Percentiles rank a stretch among this genome's conserved stretches.
These are phyloP conservation scores for Lamproptera curius DNA, from an alignment of 2,888 invertebrate species.

Conservation along the genomic window DNA sequence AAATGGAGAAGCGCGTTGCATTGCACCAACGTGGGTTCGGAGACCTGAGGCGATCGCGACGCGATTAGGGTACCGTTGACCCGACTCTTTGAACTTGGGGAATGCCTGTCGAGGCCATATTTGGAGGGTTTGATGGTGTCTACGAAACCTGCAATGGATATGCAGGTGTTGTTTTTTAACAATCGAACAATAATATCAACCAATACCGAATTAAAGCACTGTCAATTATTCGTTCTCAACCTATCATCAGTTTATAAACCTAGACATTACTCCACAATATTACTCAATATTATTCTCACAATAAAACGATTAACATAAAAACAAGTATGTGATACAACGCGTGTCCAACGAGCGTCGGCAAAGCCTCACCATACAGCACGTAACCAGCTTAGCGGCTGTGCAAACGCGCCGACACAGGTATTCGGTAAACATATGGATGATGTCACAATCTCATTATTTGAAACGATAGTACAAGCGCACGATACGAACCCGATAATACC, in stretches of 20 bases:
- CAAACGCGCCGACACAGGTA: constrained; percentile 16
- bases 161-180: no score
- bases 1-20: constrained; percentile 10
- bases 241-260: no score
- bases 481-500: no score
- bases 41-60: constrained; percentile 40
- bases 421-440: constrained; percentile 14
- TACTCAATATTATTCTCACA: no score
- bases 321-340: no score
- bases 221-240: no score
- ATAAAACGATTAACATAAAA: no score
- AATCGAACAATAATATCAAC: no score
- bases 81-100: constrained; percentile 26
- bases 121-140: background rate
- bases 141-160: no score
- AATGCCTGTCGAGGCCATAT: constrained; percentile 11
- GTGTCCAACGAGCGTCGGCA: background rate
- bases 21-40: constrained; percentile 30
- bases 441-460: constrained; percentile 16
- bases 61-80: constrained; percentile 65
- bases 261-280: no score
- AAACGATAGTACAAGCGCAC: no score
- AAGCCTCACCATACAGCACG: background rate
- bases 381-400: constrained; percentile 12
- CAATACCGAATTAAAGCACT: no score